Evolutionary conservation across 2,888 invertebrate genomes (phyloP).

Genomic region (Anorthoa munda): DNA sequence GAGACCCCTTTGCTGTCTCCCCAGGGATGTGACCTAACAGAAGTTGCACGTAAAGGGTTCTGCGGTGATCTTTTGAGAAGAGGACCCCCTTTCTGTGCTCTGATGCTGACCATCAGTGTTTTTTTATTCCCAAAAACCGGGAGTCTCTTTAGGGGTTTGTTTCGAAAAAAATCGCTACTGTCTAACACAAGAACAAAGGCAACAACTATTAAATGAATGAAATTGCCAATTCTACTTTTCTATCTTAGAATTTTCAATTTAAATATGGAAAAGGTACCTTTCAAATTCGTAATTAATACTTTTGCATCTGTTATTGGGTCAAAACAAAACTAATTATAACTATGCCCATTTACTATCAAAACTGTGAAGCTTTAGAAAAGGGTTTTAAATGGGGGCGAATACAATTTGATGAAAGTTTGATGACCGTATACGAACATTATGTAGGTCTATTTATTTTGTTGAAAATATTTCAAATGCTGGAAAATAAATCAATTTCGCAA

Average conservation of each 20-base stretch:
- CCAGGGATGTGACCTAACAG: neutral
- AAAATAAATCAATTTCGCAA: neutral
- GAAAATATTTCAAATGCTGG: neutral
- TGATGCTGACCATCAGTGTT: neutral
- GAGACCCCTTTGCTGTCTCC: too few species aligned
- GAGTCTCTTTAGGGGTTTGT: neutral
- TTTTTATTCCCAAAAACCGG: neutral
- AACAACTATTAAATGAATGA: neutral
- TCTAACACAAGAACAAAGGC: neutral
- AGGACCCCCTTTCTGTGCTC: too few species aligned
- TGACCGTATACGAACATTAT: slow-evolving; percentile 5
- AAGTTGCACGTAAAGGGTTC: neutral
- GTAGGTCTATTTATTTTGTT: slow-evolving; percentile 3
- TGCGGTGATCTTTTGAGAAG: neutral
- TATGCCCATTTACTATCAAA: slow-evolving; percentile 47
- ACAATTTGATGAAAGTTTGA: slow-evolving; percentile 54
- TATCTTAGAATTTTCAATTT: neutral
- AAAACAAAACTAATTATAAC: slow-evolving; percentile 62
- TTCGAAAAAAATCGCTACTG: neutral
- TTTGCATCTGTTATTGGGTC: slow-evolving; percentile 22
- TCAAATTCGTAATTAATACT: slow-evolving; percentile 25
- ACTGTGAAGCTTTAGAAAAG: slow-evolving; percentile 39
- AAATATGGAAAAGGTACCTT: neutral
- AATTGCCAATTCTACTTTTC: neutral
- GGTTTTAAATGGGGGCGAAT: slow-evolving; percentile 39